Base-by-base conservation (phyloP, 2,113 vertebrate genomes). In the Antigone vipio region DNA sequence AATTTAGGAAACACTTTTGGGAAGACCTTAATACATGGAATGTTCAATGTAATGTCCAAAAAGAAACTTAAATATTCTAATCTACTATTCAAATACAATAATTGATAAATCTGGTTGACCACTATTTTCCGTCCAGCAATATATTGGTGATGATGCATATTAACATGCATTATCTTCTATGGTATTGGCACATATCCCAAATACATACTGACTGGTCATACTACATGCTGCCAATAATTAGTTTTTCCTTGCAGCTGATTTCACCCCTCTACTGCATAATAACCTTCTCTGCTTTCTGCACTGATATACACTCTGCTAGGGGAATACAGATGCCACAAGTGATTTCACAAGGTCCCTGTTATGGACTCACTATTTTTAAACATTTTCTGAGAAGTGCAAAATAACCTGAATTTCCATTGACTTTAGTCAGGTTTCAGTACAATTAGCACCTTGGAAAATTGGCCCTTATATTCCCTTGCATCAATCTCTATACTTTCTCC, bases 321-420 rank as follows among this genome's bases (percentile, higher is more conserved):
- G 78, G 62, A 90, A 64, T 77, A 35, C 12, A 68, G 55, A 26
- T 80, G 82, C 63, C 59, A 77, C 63, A 56, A 79, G 66, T 82
- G 85, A 73, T 83, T 95, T 94, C 45, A 42, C 35, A 44, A 50
- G 47, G 67, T 92, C 82, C 72, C 85, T 92, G 63, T 88, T 93
- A 85, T 32, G 59, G 50, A 58, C 56, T 92, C 1, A 9, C 38
- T 55, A 44, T 92, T 93, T 69, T 86, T n/a, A 66, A 88, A 62
- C 15, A n/a, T 75, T 78, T 94, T 82, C 74, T 45, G 64, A 74
- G 63, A 86, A 94, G 60, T 77, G 53, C 55, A 67, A 72, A 86
- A 78, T 83, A 77, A 82, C 60, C n/a, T 0, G 2, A 66, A 32
- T 86, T 95, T 83, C 67, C 42, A 26, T 63, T 74, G 68, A 62